Base-by-base conservation (phyloP, 2,113 vertebrate species). In the Barbus barbus region DNA sequence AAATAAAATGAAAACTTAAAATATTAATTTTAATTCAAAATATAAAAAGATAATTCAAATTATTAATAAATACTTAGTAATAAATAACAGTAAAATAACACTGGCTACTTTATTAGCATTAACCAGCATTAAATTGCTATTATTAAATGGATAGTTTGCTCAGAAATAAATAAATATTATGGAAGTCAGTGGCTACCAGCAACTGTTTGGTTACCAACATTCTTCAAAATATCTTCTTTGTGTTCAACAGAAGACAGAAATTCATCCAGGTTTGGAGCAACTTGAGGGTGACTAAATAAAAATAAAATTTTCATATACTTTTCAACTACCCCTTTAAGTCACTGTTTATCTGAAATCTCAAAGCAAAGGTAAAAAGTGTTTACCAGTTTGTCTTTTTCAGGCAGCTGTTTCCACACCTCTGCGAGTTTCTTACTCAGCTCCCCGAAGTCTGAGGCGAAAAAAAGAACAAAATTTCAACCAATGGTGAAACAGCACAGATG, bases 371-470 rank as follows among this genome's bases (percentile, higher is more conserved):
- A 9, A 16, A 82, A 53, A 7, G 18, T 78, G 85, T 95, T 88
- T 87, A 98, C 98, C 90, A 97, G 90, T 89, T 99, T 99, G 90
- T 99, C 98, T 88, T 99, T 99, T 87, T 99, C 98, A 11, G 98
- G 97, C 84, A 99, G 94, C 4, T 96, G 95, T 76, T 99, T 99
- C 98, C 98, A 99, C 41, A 99, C 97, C 86, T 99, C 98, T 31
- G 97, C 98, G 88, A 99, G 87, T 91, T 95, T 98, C 90, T 97
- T 98, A 92, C 98, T 99, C 9, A 99, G 93, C 79, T 99, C 98
- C 41, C 98, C 98, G 90, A 99, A 99, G 85, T 97, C 98, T 99
- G 88, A 3, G 82, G 75, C 11, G 44, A 3, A 53, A 93, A 18
- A 90, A 51, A 36, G 82, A 3, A 77, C 28, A 87, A 13, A 71